Percentiles rank a stretch among this genome's conserved stretches.
These are phyloP conservation scores for Zosterops japonicus DNA, from an alignment of 2,113 vertebrate species.

Conservation along the genomic window DNA sequence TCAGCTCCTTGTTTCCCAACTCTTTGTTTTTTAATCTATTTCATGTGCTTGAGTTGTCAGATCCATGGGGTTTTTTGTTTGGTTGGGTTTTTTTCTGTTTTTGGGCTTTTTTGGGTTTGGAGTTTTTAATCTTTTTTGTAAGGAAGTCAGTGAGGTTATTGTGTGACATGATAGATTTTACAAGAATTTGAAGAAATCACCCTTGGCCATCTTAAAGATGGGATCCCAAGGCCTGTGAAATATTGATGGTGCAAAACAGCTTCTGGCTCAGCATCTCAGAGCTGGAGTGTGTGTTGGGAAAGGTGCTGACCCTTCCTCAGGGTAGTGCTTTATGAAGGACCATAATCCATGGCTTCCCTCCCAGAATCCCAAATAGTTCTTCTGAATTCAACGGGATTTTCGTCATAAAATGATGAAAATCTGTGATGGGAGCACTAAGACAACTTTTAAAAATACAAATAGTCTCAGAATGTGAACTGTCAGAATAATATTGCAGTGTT, in stretches of 20 bases:
- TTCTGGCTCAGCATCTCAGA: neutral
- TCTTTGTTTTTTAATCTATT: neutral
- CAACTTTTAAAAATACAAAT: neutral
- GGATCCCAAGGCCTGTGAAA: neutral
- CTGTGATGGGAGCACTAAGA: neutral
- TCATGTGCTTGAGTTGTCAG: neutral
- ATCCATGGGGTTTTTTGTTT: rapidly evolving
- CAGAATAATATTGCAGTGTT: neutral
- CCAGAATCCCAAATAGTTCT: neutral
- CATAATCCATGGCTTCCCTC: neutral
- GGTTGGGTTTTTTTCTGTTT: neutral
- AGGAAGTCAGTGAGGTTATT: neutral
- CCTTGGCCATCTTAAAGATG: neutral
- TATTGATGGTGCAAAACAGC: neutral
- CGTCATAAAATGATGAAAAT: neutral
- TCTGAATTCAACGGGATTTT: neutral
- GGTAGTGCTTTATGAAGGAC: neutral
- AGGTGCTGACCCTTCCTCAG: neutral
- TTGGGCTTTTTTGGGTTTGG: neutral
- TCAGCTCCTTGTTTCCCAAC: neutral
- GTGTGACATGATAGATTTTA: neutral
- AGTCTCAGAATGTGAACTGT: neutral
- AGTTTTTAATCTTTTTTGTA: neutral
- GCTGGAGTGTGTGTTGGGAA: neutral
- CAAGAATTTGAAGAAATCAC: neutral